These are phyloP conservation scores for Pyrrhia umbra DNA, from an alignment of 2,888 invertebrate species.

Conservation along the genomic window DNA sequence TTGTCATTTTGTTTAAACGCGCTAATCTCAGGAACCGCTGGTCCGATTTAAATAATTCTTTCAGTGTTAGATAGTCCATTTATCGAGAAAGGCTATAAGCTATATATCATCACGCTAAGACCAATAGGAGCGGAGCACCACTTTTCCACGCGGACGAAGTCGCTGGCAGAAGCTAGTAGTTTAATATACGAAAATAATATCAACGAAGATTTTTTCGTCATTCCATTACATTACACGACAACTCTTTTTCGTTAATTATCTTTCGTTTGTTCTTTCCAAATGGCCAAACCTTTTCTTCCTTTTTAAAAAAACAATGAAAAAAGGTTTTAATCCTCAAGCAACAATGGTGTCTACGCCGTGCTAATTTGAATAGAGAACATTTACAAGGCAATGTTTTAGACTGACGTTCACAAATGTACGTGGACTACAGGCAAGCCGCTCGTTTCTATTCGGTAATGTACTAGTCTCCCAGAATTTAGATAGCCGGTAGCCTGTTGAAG, in stretches of 20 bases:
- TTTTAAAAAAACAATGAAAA: conserved; percentile 32
- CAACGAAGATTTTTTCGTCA: neutral
- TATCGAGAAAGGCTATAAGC: no score
- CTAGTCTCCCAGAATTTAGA: conserved; percentile 30
- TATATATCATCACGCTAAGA: no score
- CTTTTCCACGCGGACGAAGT: no score
- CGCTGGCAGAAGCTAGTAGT: no score
- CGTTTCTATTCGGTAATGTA: conserved; percentile 29
- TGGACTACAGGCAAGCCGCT: conserved; percentile 12
- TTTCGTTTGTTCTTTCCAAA: conserved; percentile 23
- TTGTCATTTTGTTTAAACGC: no score
- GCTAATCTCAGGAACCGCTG: no score
- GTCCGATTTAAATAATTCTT: no score
- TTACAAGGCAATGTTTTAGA: conserved; percentile 29
- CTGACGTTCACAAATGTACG: conserved; percentile 39
- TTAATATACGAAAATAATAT: no score
- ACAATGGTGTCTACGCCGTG: conserved; percentile 26
- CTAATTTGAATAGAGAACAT: conserved; percentile 48
- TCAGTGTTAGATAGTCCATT: no score
- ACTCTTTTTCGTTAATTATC: conserved; percentile 39
- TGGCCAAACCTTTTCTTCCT: neutral
- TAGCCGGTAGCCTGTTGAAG: conserved; percentile 1
- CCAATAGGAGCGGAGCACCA: no score
- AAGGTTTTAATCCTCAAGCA: conserved; percentile 35
- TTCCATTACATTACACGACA: conserved; percentile 10